Evolutionary conservation across 1,140 invertebrate genomes (phyloP).

Genomic region (Drosophila hydei): DNA sequence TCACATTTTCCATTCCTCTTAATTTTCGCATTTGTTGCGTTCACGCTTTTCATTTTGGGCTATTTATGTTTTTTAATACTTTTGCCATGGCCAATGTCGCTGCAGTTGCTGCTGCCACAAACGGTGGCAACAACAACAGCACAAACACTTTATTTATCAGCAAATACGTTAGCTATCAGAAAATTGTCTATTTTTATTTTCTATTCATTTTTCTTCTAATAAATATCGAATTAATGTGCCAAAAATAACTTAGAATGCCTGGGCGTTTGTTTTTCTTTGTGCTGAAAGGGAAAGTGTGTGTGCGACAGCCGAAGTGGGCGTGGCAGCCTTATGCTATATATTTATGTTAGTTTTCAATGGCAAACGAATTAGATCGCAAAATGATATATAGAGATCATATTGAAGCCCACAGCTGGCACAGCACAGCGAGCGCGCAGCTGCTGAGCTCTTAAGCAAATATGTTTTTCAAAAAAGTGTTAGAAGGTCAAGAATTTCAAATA

Average conservation of each 20-base stretch:
- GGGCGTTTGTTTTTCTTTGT: slow-evolving; percentile 30
- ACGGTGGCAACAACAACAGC: slow-evolving; percentile 4
- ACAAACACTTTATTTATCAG: neutral
- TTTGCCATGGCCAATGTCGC: slow-evolving; percentile 41
- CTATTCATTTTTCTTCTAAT: slow-evolving; percentile 39
- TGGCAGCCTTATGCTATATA: slow-evolving; percentile 11
- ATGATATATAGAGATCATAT: neutral
- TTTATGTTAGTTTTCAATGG: slow-evolving; percentile 27
- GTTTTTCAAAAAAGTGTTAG: neutral
- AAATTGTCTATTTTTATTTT: slow-evolving; percentile 27
- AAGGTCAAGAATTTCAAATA: neutral
- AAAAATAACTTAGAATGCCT: slow-evolving; percentile 61
- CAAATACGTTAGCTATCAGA: neutral
- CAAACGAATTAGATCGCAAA: slow-evolving; percentile 4
- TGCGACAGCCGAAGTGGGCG: slow-evolving; percentile 23
- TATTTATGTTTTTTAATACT: slow-evolving; percentile 41
- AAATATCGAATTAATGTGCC: slow-evolving; percentile 57
- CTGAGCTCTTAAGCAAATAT: no score
- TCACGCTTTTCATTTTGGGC: slow-evolving; percentile 5
- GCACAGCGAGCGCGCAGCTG: neutral
- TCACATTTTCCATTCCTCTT: slow-evolving; percentile 18
- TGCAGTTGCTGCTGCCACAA: slow-evolving; percentile 62
- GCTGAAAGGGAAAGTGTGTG: slow-evolving; percentile 65
- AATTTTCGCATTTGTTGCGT: slow-evolving; percentile 32
- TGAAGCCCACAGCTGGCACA: neutral